Conservation (phyloP, 1,140 invertebrate species). For the Neodiprion lecontei region DNA sequence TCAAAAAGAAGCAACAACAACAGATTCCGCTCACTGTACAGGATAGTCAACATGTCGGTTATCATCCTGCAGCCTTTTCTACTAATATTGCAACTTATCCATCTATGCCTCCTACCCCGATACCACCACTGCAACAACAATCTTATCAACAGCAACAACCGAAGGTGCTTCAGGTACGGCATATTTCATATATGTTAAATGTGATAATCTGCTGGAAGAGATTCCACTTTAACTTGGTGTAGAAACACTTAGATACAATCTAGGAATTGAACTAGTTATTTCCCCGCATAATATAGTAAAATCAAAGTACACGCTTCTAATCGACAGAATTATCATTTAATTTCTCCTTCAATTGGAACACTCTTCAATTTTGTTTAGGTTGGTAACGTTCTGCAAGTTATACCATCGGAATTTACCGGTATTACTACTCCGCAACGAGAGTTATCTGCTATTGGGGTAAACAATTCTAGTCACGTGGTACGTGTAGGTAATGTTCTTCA, state of each 20-base stretch:
- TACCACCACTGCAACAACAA: constrained; percentile 34
- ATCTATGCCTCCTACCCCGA: constrained; percentile 28
- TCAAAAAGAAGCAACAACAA: constrained; percentile 48
- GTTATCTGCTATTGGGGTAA: constrained; percentile 8
- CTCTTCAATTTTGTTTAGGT: constrained; percentile 65
- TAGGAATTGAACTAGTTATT: background rate
- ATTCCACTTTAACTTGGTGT: too few relatives aligned
- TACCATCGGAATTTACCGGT: constrained; percentile 41
- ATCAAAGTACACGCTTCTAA: background rate
- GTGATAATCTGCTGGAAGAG: too few relatives aligned
- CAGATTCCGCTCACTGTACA: background rate
- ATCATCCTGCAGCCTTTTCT: constrained; percentile 3
- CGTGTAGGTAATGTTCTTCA: constrained; percentile 65
- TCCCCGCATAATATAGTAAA: background rate
- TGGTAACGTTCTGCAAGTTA: constrained; percentile 56
- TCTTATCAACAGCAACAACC: constrained; percentile 48
- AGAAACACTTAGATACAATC: too few relatives aligned
- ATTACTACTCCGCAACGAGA: constrained; percentile 21
- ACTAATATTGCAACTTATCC: constrained; percentile 30
- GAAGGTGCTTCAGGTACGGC: constrained; percentile 51
- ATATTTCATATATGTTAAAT: background rate
- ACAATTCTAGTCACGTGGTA: constrained; percentile 47
- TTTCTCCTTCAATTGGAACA: constrained; percentile 60
- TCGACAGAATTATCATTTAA: constrained; percentile 9
- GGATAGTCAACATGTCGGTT: constrained; percentile 6